Evolutionary conservation across 2,797 vertebrate species (phyloP), one percentile per base, ranked within the genome.

Genomic region (Catostomus latipinnis): DNA sequence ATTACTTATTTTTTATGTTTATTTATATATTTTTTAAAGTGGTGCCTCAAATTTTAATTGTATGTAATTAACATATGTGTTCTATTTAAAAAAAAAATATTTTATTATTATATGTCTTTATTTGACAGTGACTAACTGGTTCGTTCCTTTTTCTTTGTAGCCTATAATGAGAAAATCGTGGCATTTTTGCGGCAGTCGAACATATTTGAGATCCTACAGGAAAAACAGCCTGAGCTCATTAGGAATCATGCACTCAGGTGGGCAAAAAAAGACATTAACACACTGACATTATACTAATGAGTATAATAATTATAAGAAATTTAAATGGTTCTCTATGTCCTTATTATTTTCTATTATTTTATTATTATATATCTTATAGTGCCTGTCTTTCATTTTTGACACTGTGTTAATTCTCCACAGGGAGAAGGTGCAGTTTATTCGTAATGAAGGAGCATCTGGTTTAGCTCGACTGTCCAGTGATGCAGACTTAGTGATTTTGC

Each of bases 351-450:
- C 34, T 34, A 34, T 34, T 34, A 34, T 3, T 34, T 34, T 3
- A 34, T 34, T 34, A 34, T 34, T 34, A 34, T 34, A 34, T 34
- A 34, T 34, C 34, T 34, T 34, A 34, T 34, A 34, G 34, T 34
- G 34, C 34, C 34, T 34, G 34, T 34, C 34, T 34, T 34, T 34
- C 34, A 34, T 34, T 34, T 34, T 34, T 34, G 34, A 34, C 34
- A 34, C 4, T 71, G 34, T 34, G 34, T 34, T 52, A 68, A 9
- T 67, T 16, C 18, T 12, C 13, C 1, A 10, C 81, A 99, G 98
- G 95, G 98, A 99, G 92, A 99, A 98, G 94, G 96, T 99, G 83
- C 97, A 99, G 91, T 98, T 99, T 87, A 99, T 99, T 85, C 95
- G 97, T 85, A 98, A 94, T 11, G 97, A 99, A 91, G 98, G 97